phyloP scores from a whole-genome alignment of 2,888 invertebrate species.

The Linnaemya tessellans region DNA sequence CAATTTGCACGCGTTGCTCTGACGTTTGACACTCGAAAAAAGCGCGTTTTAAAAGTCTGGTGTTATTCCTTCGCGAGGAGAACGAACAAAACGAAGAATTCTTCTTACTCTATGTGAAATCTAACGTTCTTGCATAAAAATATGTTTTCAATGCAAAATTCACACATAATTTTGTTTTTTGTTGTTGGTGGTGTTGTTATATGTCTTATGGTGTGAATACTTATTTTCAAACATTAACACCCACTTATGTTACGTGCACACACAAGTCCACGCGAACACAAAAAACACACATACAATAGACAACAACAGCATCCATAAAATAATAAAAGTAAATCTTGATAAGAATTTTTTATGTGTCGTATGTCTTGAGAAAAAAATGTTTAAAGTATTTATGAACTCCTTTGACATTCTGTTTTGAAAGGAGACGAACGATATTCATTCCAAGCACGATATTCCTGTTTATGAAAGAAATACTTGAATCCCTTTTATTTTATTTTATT shows the following conservation, averaged over 20 bases:
- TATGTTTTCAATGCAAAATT: neutral
- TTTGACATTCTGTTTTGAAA: conserved; percentile 27
- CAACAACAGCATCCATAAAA: conserved; percentile 77
- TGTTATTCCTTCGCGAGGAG: no score
- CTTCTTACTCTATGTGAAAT: no score
- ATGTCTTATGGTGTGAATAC: neutral
- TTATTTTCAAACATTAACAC: conserved; percentile 5
- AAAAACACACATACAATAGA: neutral
- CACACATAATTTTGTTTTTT: conserved; percentile 7
- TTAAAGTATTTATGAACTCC: conserved; percentile 40
- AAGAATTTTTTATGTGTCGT: conserved; percentile 81
- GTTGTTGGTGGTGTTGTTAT: no score
- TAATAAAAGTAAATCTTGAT: conserved; percentile 83
- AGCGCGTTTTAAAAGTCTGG: no score
- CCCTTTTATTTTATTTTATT: conserved; percentile 22
- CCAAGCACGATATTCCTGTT: conserved; percentile 46
- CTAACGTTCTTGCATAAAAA: neutral
- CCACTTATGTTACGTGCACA: neutral
- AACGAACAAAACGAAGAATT: no score
- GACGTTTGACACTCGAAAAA: no score
- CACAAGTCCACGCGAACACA: neutral
- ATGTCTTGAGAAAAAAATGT: conserved; percentile 75
- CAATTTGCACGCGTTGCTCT: no score
- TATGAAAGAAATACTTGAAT: conserved; percentile 43
- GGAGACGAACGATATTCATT: conserved; percentile 52